Evolutionary conservation across 2,113 vertebrate species (phyloP).

Genomic region (Aythya baeri): DNA sequence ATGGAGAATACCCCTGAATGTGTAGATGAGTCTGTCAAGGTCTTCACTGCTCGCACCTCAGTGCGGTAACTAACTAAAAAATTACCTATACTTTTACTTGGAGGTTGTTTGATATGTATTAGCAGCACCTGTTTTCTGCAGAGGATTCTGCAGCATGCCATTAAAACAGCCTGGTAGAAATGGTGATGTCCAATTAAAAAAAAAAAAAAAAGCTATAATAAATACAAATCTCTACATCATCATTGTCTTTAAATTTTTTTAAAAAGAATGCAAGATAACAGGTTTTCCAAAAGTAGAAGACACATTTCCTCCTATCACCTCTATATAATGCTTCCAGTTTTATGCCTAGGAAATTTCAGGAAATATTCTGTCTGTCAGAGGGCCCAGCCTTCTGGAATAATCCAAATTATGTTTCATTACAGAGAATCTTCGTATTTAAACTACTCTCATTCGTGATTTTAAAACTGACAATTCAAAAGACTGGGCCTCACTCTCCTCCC

Average conservation of each 20-base stretch:
- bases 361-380: not conserved
- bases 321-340: not conserved
- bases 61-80: not conserved
- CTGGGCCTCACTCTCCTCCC: not conserved
- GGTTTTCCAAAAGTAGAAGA: not conserved
- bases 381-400: not conserved
- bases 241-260: not conserved
- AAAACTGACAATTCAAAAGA: constrained; percentile 5
- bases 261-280: not conserved
- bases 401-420: not conserved
- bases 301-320: accelerated
- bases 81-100: not conserved
- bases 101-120: not conserved
- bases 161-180: not conserved
- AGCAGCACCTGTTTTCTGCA: not conserved
- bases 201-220: not conserved
- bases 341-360: not conserved
- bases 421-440: not conserved
- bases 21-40: not conserved
- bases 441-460: not conserved
- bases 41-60: not conserved
- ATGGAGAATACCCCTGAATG: not conserved
- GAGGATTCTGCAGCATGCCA: not conserved
- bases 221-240: not conserved
- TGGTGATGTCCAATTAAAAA: not conserved